These are phyloP conservation scores for Phaetusa simplex DNA, from an alignment of 2,113 vertebrate genomes.

Conservation along the genomic window DNA sequence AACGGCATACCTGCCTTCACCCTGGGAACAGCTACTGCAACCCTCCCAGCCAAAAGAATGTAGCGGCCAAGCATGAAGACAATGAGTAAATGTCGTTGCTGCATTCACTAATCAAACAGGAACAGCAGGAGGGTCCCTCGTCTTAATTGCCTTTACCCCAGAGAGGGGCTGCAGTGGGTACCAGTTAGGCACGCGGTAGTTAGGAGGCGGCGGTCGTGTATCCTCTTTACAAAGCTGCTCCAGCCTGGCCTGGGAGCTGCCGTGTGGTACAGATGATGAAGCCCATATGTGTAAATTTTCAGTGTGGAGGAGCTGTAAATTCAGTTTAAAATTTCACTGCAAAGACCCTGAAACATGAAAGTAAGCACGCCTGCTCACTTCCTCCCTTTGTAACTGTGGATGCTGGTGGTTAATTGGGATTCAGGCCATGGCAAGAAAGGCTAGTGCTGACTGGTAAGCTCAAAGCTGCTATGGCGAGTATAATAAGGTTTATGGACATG, in stretches of 20 bases:
- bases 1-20: not conserved
- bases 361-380: not conserved
- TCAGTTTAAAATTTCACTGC: not conserved
- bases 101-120: constrained; percentile 33
- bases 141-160: not conserved
- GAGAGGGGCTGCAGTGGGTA: not conserved
- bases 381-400: not conserved
- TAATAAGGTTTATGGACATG: not conserved
- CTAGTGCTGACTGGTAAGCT: not conserved
- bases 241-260: not conserved
- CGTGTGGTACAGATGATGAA: not conserved
- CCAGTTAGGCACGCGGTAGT: not conserved
- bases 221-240: not conserved
- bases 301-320: not conserved
- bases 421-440: not conserved
- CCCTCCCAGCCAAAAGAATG: constrained; percentile 24
- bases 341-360: not conserved
- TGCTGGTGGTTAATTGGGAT: not conserved
- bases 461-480: not conserved
- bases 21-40: constrained; percentile 6
- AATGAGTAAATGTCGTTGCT: not conserved
- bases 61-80: not conserved
- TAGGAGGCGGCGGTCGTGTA: accelerated
- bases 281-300: not conserved
- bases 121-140: constrained; percentile 18